Percentiles rank a stretch among this genome's conserved stretches.
phyloP scores from a whole-genome alignment of 2,113 vertebrate species.

The Esox niger region DNA sequence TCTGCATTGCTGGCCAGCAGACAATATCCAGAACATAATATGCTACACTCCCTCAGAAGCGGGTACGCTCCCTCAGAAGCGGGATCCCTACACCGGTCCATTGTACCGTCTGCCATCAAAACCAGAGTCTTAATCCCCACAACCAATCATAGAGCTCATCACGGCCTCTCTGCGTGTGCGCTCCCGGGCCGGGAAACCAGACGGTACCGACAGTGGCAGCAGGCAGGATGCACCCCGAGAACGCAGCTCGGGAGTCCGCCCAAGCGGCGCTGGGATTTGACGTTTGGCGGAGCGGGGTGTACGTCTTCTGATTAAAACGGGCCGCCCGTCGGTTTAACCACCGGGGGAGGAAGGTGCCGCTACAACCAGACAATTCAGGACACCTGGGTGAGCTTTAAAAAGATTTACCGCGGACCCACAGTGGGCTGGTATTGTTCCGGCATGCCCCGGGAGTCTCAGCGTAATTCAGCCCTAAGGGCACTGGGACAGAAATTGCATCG shows the following conservation, averaged over 20 bases:
- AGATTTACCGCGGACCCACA: background rate
- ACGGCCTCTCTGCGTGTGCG: conserved; percentile 40
- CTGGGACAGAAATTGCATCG: conserved; percentile 41
- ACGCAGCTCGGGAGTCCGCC: background rate
- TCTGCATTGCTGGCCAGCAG: conserved; percentile 60
- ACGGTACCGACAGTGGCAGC: conserved; percentile 59
- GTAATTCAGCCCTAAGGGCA: conserved; percentile 51
- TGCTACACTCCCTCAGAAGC: too few species aligned
- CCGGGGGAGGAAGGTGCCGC: background rate
- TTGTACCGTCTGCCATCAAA: conserved; percentile 27
- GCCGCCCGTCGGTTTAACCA: background rate
- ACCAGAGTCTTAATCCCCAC: conserved; percentile 66
- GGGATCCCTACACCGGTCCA: conserved; percentile 65
- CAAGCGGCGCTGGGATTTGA: background rate
- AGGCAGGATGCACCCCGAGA: conserved; percentile 30
- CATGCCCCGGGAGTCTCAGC: conserved; percentile 6
- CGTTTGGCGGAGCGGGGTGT: conserved; percentile 7
- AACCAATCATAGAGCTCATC: conserved; percentile 58
- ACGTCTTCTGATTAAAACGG: conserved; percentile 20
- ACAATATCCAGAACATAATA: too few species aligned
- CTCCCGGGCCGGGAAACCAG: conserved; percentile 65
- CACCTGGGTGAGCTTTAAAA: background rate
- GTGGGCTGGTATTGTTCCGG: background rate
- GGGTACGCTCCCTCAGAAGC: conserved; percentile 60
- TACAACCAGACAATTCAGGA: background rate